A percentile compares a stretch with the other conserved stretches of the same genome.
These are phyloP conservation scores for Nematostella vectensis DNA, from an alignment of 92 coral and sea anemone species.

Conservation along the genomic window DNA sequence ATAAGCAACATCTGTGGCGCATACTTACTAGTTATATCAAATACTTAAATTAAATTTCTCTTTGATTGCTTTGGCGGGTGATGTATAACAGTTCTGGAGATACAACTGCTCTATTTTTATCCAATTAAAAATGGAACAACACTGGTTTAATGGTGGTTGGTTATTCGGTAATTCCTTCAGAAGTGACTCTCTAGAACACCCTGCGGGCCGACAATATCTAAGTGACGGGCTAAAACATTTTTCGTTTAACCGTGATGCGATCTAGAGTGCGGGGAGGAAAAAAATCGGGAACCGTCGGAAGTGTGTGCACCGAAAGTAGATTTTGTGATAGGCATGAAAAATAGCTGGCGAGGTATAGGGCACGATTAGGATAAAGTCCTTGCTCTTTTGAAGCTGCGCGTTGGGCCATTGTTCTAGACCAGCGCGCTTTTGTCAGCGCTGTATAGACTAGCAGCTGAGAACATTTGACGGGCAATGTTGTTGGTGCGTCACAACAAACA, in stretches of 20 bases:
- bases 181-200: background rate
- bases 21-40: background rate
- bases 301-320: constrained; percentile 17
- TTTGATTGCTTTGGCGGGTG: background rate
- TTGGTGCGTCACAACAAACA: constrained; percentile 6
- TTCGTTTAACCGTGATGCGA: too few species aligned
- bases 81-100: background rate
- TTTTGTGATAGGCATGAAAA: background rate
- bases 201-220: constrained; percentile 5
- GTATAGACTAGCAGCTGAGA: constrained; percentile 22
- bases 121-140: background rate
- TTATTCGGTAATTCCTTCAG: too few species aligned
- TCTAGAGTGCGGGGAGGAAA: too few species aligned
- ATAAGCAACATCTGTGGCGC: background rate
- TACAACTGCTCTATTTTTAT: background rate
- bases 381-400: constrained; percentile 29
- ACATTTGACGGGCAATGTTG: constrained; percentile 1
- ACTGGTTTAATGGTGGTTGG: background rate
- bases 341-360: constrained; percentile 11
- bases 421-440: constrained; percentile 21
- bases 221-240: constrained; percentile 4
- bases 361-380: constrained; percentile 12
- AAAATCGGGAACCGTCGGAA: too few species aligned
- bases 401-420: constrained; percentile 19
- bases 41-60: background rate